Percentiles rank a stretch among this genome's conserved stretches.
Conservation (phyloP, 2,797 vertebrate species). For the Parotocinclus haroldoi region DNA sequence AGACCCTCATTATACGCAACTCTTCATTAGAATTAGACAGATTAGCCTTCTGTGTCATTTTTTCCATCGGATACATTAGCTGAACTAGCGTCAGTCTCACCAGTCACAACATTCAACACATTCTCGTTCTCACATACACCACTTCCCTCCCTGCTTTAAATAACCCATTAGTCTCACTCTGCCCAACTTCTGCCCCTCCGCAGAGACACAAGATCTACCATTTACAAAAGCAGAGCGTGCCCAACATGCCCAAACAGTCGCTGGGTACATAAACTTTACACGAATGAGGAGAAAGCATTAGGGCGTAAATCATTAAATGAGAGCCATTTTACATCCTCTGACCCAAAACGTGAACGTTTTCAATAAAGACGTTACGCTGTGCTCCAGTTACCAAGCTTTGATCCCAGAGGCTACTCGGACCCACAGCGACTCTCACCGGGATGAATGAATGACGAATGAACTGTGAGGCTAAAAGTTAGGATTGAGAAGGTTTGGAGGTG, state of each 20-base stretch:
- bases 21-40: slow-evolving; percentile 4
- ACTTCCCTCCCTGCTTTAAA: slow-evolving; percentile 33
- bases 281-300: slow-evolving; percentile 3
- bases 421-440: too few species aligned
- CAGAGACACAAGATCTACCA: slow-evolving; percentile 13
- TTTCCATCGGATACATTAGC: background rate
- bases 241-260: slow-evolving; percentile 13
- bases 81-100: slow-evolving; percentile 11
- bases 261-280: slow-evolving; percentile 18
- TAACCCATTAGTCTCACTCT: slow-evolving; percentile 32
- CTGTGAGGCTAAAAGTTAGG: too few species aligned
- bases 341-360: background rate
- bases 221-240: slow-evolving; percentile 11
- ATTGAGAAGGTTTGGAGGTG: too few species aligned
- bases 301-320: slow-evolving; percentile 18
- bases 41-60: background rate
- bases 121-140: slow-evolving; percentile 33
- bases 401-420: too few species aligned
- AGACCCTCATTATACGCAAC: slow-evolving; percentile 1
- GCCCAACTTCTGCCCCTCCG: slow-evolving; percentile 17
- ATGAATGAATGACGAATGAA: too few species aligned
- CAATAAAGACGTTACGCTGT: too few species aligned
- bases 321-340: slow-evolving; percentile 11
- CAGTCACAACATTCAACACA: slow-evolving; percentile 25
- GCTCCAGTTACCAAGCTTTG: too few species aligned